Conservation (phyloP, 2,888 invertebrate genomes). For the Apamea epomidion region DNA sequence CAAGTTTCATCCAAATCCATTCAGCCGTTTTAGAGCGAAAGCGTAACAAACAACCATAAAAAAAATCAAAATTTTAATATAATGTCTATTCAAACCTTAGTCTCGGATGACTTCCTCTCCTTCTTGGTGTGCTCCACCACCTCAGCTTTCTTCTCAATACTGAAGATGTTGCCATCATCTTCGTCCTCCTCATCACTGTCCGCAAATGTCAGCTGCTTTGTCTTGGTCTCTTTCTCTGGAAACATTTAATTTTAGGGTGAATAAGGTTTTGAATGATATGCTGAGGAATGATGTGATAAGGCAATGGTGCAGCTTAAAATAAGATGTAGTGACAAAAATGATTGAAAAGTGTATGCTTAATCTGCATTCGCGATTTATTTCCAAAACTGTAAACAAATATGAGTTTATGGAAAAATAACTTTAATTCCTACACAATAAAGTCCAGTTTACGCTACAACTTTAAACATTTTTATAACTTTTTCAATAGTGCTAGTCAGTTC, state of each 20-base stretch:
- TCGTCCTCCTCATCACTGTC: conserved; percentile 83
- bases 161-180: conserved; percentile 83
- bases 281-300: not conserved
- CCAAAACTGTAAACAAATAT: too few species aligned
- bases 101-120: conserved; percentile 59
- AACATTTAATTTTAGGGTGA: conserved; percentile 27
- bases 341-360: not conserved
- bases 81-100: conserved; percentile 26
- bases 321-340: not conserved
- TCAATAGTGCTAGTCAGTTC: too few species aligned
- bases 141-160: conserved; percentile 85
- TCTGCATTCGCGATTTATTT: too few species aligned
- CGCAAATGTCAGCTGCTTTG: conserved; percentile 83
- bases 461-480: too few species aligned
- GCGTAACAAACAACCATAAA: too few species aligned
- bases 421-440: too few species aligned
- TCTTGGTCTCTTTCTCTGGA: conserved; percentile 78
- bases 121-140: conserved; percentile 62
- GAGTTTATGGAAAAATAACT: too few species aligned
- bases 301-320: not conserved
- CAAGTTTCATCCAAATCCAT: too few species aligned
- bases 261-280: not conserved
- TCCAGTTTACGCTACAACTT: too few species aligned
- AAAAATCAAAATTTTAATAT: too few species aligned
- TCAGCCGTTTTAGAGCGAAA: too few species aligned